phyloP scores from a whole-genome alignment of 1,140 invertebrate species.

The Dendrolimus punctatus region DNA sequence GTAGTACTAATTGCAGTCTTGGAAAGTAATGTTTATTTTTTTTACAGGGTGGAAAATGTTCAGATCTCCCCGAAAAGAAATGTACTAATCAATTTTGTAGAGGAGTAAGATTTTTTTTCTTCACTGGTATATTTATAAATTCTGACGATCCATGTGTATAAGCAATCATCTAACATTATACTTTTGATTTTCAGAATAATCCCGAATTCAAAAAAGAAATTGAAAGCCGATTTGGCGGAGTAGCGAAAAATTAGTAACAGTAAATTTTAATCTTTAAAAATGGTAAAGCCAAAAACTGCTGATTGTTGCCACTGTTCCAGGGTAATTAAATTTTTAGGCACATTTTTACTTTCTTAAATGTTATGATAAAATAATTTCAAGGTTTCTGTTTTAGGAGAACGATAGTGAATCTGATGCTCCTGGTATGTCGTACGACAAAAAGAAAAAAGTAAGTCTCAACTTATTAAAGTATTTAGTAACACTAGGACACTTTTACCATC shows the following conservation, averaged over 20 bases:
- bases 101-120: constrained; percentile 27
- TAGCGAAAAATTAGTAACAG: constrained; percentile 5
- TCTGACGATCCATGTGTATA: background rate
- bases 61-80: constrained; percentile 22
- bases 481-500: no score
- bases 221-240: constrained; percentile 29
- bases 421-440: no score
- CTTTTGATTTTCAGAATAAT: constrained; percentile 29
- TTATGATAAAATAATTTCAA: no score
- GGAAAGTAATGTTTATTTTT: constrained; percentile 1
- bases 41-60: constrained; percentile 29
- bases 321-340: no score
- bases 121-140: constrained; percentile 1
- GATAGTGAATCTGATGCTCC: no score
- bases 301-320: no score
- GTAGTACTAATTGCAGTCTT: background rate
- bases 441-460: no score
- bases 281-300: no score
- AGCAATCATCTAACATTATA: background rate
- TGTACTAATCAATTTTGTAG: constrained; percentile 33
- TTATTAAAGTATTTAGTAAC: no score
- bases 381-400: no score
- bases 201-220: constrained; percentile 28
- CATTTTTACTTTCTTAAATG: no score
- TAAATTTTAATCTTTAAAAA: no score